A percentile compares a stretch with the other conserved stretches of the same genome.
phyloP scores from a whole-genome alignment of 2,113 vertebrate genomes.

The Mus musculus region DNA sequence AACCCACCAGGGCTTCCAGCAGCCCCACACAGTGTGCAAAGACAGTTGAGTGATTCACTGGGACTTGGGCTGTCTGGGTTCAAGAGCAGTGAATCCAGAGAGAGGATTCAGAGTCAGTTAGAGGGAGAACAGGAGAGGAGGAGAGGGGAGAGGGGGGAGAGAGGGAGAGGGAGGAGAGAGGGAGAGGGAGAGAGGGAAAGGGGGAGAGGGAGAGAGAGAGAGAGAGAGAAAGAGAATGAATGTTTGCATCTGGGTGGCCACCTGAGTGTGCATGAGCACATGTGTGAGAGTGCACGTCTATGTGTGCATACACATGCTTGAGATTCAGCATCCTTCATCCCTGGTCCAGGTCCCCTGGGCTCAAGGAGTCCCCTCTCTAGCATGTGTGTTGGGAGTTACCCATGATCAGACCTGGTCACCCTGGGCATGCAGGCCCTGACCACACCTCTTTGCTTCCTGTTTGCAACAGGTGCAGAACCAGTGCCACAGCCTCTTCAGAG shows the following conservation, averaged over 20 bases:
- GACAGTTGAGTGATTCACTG: not conserved
- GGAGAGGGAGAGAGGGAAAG: not conserved
- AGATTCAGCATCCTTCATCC: not conserved
- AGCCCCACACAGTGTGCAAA: not conserved
- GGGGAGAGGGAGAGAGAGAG: not conserved
- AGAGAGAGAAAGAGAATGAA: too few relatives aligned
- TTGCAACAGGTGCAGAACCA: conserved; percentile 81
- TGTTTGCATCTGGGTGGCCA: not conserved
- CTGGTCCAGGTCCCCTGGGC: fast-evolving
- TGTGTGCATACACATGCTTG: not conserved
- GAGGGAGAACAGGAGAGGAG: not conserved
- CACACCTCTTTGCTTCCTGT: not conserved
- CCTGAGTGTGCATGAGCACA: not conserved
- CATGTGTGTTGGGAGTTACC: not conserved
- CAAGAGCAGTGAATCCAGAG: fast-evolving
- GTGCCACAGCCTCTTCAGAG: conserved; percentile 81
- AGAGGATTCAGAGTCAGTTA: not conserved
- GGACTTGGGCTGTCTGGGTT: not conserved
- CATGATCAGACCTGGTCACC: not conserved
- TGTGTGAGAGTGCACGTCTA: not conserved
- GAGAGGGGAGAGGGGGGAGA: not conserved
- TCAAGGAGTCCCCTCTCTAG: not conserved
- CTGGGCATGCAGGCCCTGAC: not conserved
- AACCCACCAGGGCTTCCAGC: not conserved
- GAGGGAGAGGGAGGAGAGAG: not conserved